phyloP scores from a whole-genome alignment of 2,113 vertebrate genomes.

The Eidolon helvum region DNA sequence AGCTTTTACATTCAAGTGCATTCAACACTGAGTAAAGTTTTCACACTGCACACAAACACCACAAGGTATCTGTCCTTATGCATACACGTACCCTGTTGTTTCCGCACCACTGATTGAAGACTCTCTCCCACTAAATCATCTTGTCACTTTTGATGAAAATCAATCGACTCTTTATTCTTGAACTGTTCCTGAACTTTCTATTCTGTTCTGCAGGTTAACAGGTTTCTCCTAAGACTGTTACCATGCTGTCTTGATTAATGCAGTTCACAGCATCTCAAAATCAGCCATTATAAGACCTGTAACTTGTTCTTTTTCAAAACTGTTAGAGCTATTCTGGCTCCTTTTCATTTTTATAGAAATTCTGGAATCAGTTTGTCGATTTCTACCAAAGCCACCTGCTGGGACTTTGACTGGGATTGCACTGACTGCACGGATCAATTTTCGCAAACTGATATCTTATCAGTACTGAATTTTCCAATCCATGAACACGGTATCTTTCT shows the following conservation, averaged over 20 bases:
- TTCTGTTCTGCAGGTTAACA: rapidly evolving
- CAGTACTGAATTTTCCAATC: background rate
- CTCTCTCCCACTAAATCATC: background rate
- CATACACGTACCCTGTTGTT: background rate
- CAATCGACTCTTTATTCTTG: background rate
- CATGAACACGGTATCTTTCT: rapidly evolving
- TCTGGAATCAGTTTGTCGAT: background rate
- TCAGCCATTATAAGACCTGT: background rate
- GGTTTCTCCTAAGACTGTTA: rapidly evolving
- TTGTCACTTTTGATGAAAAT: background rate
- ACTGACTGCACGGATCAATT: rapidly evolving
- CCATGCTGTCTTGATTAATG: background rate
- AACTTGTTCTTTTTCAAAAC: background rate
- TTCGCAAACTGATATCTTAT: background rate
- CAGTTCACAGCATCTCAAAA: background rate
- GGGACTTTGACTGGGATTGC: background rate
- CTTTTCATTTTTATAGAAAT: background rate
- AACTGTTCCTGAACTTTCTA: background rate
- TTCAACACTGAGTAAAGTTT: too few relatives aligned
- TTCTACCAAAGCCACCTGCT: background rate
- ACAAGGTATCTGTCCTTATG: background rate
- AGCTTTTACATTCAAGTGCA: too few relatives aligned
- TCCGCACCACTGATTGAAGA: background rate
- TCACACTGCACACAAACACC: too few relatives aligned
- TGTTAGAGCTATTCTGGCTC: too few relatives aligned